phyloP scores from a whole-genome alignment of 2,888 invertebrate genomes.

The Hipparchia semele region DNA sequence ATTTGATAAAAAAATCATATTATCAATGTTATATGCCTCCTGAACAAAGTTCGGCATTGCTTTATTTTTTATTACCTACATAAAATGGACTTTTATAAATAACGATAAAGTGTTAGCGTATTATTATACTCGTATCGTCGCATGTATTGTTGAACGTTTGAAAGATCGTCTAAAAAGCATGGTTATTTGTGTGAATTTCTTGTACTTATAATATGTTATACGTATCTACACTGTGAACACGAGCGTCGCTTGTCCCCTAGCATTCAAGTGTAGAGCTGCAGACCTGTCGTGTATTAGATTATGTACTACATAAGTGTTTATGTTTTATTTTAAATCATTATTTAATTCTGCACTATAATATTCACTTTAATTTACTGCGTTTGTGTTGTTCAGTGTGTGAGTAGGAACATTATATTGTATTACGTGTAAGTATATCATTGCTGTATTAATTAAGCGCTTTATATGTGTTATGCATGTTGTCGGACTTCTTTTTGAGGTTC shows the following conservation, averaged over 20 bases:
- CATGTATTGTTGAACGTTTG: slow-evolving; percentile 21
- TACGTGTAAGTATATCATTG: slow-evolving; percentile 27
- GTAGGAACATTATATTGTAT: slow-evolving; percentile 10
- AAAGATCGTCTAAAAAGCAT: slow-evolving; percentile 27
- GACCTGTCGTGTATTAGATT: slow-evolving; percentile 54
- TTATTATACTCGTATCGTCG: slow-evolving; percentile 5
- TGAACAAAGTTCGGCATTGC: too few relatives aligned
- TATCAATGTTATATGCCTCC: too few relatives aligned
- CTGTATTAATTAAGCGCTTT: slow-evolving; percentile 28
- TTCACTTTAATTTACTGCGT: not conserved
- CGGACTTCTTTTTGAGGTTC: slow-evolving; percentile 15
- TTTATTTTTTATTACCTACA: too few relatives aligned
- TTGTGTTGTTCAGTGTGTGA: slow-evolving; percentile 20
- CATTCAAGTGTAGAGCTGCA: slow-evolving; percentile 73
- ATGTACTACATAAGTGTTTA: slow-evolving; percentile 38
- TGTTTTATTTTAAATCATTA: slow-evolving; percentile 23
- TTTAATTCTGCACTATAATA: not conserved
- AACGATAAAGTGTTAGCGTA: not conserved
- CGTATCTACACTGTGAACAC: slow-evolving; percentile 53
- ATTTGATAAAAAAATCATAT: too few relatives aligned
- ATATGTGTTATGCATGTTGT: slow-evolving; percentile 40
- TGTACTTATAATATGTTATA: not conserved
- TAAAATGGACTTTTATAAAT: not conserved
- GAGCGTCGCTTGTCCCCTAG: slow-evolving; percentile 75
- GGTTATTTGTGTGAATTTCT: slow-evolving; percentile 21